Base-by-base conservation (phyloP, 1,140 invertebrate species). In the Camponotus pennsylvanicus region DNA sequence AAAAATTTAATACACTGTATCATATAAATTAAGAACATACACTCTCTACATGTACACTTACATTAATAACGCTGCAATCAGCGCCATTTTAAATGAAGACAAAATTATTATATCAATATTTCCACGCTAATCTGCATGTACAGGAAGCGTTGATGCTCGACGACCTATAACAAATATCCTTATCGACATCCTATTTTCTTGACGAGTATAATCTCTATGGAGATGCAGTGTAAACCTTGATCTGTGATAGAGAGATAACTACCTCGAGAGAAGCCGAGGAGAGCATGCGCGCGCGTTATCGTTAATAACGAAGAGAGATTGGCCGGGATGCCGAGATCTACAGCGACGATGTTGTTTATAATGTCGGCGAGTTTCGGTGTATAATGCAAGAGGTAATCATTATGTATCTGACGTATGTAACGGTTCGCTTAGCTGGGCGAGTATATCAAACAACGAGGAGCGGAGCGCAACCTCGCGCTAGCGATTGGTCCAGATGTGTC, bases 401-500 rank as follows among this genome's bases (percentile, higher is more conserved):
- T 85, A 85, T 76, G 73, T 85, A 85, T 67, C 79, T 55, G 69
- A 80, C 45, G 45, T 64, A 61, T 21, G 49, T 90, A 90, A 90
- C 88, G 86, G 86, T 89, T 76, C 88, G 78, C 87, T 89, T 90
- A 64, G 57, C 21, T 34, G 32, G 9, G 59, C 75, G 45, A 85
- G 37, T 59, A 85, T 79, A 85, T 90, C 79, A 89, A 82, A 63
- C 82, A 59, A 89, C 57, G 71, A 75, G 87, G 69, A 61, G 78
- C 34, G 70, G 27, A 27, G 61, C 27, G 77, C 75, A 80, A 69
- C 34, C 70, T 77, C 55, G 73, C 71, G 57, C 76, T 87, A 42
- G 67, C 79, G 75, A 80, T 32, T 87, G 88, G 70, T 85, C 89
- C 59, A 87, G 88, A 90, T 90, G 64, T 82, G 88, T 90, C 89